phyloP scores from a whole-genome alignment of 2,797 vertebrate species.

The Sebastes itinus region DNA sequence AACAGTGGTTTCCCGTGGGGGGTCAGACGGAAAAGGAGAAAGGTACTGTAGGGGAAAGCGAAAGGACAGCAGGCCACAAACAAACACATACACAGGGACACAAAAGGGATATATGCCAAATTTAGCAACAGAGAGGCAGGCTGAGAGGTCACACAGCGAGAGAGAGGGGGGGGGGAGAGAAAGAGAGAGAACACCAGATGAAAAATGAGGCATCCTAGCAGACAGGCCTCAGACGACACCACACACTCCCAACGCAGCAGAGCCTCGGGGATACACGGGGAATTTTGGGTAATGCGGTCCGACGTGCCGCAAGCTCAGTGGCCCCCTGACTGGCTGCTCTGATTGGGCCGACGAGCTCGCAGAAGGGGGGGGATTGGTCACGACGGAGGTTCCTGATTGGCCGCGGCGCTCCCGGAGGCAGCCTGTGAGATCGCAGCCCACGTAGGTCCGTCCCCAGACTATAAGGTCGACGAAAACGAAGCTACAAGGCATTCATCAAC shows the following conservation, averaged over 20 bases:
- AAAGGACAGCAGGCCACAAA: slow-evolving; percentile 47
- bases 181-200: slow-evolving; percentile 55
- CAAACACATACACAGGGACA: slow-evolving; percentile 25
- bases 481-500: slow-evolving; percentile 30
- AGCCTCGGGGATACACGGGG: slow-evolving; percentile 65
- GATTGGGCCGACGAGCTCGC: slow-evolving; percentile 55
- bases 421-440: slow-evolving; percentile 38
- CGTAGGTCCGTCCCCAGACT: slow-evolving; percentile 55
- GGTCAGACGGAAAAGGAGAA: slow-evolving; percentile 28
- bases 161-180: background rate
- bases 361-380: slow-evolving; percentile 31
- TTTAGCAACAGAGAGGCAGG: slow-evolving; percentile 48
- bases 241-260: slow-evolving; percentile 56
- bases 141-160: slow-evolving; percentile 36
- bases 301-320: slow-evolving; percentile 72
- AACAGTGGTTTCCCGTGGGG: slow-evolving; percentile 19
- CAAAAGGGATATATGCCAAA: slow-evolving; percentile 55
- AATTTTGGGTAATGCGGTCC: slow-evolving; percentile 78
- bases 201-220: slow-evolving; percentile 74
- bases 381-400: slow-evolving; percentile 45
- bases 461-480: slow-evolving; percentile 45
- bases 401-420: slow-evolving; percentile 24
- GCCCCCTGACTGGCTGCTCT: slow-evolving; percentile 69
- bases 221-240: slow-evolving; percentile 68
- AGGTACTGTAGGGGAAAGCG: slow-evolving; percentile 23